Percentiles rank a stretch among this genome's conserved stretches.
These are phyloP conservation scores for Diadegma fenestrale DNA, from an alignment of 2,888 invertebrate species.

Conservation along the genomic window DNA sequence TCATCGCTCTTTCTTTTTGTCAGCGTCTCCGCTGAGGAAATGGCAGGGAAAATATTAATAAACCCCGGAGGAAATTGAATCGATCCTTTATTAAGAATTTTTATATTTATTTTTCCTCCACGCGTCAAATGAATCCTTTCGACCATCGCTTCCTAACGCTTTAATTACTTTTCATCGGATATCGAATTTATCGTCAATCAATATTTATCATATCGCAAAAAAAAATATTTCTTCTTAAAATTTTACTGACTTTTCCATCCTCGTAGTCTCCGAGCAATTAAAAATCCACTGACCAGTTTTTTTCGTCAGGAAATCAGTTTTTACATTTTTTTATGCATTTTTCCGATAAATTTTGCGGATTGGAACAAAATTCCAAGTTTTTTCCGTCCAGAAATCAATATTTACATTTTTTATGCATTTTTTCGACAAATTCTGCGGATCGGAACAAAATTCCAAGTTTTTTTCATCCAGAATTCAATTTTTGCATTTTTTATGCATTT, in stretches of 20 bases:
- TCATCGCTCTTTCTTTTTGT: conserved; percentile 13
- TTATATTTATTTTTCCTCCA: neutral
- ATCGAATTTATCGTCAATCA: neutral
- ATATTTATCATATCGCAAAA: conserved; percentile 19
- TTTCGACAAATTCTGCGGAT: too few relatives aligned
- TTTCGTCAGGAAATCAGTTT: too few relatives aligned
- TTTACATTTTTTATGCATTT: too few relatives aligned
- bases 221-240: too few relatives aligned
- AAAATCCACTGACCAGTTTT: too few relatives aligned
- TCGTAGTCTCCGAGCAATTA: neutral
- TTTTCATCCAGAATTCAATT: too few relatives aligned
- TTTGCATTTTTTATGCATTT: too few relatives aligned
- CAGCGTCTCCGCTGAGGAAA: neutral
- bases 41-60: neutral
- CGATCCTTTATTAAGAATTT: neutral
- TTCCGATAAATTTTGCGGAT: too few relatives aligned
- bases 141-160: neutral
- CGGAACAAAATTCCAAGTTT: too few relatives aligned
- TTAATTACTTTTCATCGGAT: conserved; percentile 8
- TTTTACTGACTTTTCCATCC: neutral
- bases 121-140: neutral
- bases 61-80: neutral
- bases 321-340: too few relatives aligned
- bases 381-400: too few relatives aligned
- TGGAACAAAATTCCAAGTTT: too few relatives aligned